Conservation (phyloP, 2,113 vertebrate species). For the Agapornis roseicollis region DNA sequence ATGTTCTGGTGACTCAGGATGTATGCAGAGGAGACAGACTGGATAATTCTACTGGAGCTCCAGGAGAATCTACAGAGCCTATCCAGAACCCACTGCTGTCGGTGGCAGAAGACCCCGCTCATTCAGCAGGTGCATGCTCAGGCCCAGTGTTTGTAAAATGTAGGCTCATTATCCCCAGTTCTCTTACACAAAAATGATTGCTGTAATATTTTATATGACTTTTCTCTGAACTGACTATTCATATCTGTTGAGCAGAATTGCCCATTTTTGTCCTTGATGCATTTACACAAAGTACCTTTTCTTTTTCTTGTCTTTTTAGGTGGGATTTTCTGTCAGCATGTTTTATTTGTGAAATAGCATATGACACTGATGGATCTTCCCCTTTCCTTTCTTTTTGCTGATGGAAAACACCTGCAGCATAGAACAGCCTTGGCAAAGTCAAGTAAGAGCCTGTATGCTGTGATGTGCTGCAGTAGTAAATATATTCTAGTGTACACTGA, state of each 20-base stretch:
- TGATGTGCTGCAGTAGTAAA: not conserved
- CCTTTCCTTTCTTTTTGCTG: constrained; percentile 26
- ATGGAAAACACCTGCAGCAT: constrained; percentile 23
- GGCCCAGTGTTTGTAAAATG: not conserved
- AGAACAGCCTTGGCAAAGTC: constrained; percentile 28
- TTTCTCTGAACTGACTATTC: not conserved
- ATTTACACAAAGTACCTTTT: constrained; percentile 10
- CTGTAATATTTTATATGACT: not conserved
- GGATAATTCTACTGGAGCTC: not conserved
- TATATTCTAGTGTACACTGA: constrained; percentile 15
- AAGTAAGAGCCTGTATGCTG: not conserved
- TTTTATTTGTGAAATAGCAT: constrained; percentile 36
- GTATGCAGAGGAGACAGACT: not conserved
- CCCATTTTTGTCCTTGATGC: not conserved
- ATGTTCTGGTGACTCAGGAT: not conserved
- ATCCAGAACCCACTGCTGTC: not conserved
- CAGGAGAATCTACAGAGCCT: not conserved
- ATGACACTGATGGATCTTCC: constrained; percentile 7
- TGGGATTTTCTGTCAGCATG: not conserved
- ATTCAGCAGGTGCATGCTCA: not conserved
- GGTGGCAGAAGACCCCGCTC: not conserved
- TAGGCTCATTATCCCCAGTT: not conserved
- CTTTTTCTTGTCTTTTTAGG: constrained; percentile 8
- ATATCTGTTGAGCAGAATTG: not conserved
- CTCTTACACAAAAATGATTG: not conserved